Evolutionary conservation across 2,113 vertebrate genomes (phyloP), one percentile per base, ranked within the genome.

Genomic region (Crotalus helleri): DNA sequence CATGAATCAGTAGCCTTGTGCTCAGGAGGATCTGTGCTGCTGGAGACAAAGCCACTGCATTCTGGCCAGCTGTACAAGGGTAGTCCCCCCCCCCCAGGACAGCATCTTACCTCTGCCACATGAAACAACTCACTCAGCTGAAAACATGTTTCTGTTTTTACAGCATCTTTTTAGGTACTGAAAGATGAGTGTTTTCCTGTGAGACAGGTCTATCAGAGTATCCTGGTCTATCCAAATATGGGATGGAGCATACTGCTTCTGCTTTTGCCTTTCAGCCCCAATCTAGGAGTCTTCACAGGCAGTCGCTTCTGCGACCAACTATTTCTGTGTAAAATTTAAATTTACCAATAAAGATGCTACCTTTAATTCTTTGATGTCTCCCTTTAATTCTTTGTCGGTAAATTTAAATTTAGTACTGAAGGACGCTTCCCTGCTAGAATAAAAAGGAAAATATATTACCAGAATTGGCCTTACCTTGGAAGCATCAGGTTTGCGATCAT

Each of bases 381-480:
- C 49, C 49, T 51, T 51, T 51, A 51, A 51, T 51, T 51, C 49
- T 8, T 51, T 51, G 49, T 51, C 49, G 7, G 8, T 51, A 51
- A 51, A 51, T 51, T 51, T 51, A 9, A 51, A 51, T 51, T 51
- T 10, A 51, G 33, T 11, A 23, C 24, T 17, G 17, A 1, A 21
- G 17, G 0, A 44, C 69, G 46, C 64, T 81, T 87, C 26, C 39
- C 69, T 51, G 54, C n/a, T 85, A 86, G 64, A 90, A 88, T 85
- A 57, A 90, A 95, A 29, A 0, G 6, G 90, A 53, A 88, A 54
- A 89, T 3, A 81, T 21, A 64, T 21, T 39, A 64, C n/a, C 39
- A 23, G 89, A 0, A 92, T 44, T 21, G 74, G 94, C 92, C 97
- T 98, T 98, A 99, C 99, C 98, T 98, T 98, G 93, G 96, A 92